A percentile compares a stretch with the other conserved stretches of the same genome.
Conservation (phyloP, 2,888 invertebrate species). For the Ametastegia equiseti region DNA sequence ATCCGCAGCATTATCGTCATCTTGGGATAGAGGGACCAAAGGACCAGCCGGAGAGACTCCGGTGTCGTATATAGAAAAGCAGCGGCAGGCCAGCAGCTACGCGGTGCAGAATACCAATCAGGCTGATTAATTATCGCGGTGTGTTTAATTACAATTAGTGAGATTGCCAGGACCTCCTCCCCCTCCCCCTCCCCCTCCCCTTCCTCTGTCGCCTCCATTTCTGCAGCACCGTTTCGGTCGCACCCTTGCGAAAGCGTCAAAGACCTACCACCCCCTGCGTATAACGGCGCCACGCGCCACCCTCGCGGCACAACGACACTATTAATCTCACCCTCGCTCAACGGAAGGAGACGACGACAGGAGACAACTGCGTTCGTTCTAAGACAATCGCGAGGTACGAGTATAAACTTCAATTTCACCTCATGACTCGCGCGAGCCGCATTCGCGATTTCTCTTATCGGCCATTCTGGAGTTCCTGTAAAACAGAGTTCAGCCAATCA, state of each 20-base stretch:
- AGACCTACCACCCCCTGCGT: slow-evolving; percentile 55
- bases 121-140: slow-evolving; percentile 57
- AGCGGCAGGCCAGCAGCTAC: too few species aligned
- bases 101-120: slow-evolving; percentile 49
- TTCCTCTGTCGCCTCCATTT: background rate
- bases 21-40: background rate
- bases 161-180: slow-evolving; percentile 47
- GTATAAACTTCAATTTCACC: background rate
- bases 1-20: background rate
- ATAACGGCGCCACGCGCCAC: slow-evolving; percentile 58
- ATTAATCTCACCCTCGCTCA: slow-evolving; percentile 34
- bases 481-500: too few species aligned
- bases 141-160: slow-evolving; percentile 60
- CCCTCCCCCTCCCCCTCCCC: background rate
- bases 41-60: background rate
- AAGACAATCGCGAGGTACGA: background rate
- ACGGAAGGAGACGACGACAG: slow-evolving; percentile 13
- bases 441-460: too few species aligned
- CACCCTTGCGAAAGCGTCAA: slow-evolving; percentile 38
- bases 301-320: slow-evolving; percentile 55
- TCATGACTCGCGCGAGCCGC: too few species aligned
- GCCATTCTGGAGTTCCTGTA: too few species aligned
- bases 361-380: slow-evolving; percentile 30
- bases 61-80: slow-evolving; percentile 31
- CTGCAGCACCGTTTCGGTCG: slow-evolving; percentile 48